Conservation (phyloP, 2,797 vertebrate genomes). For the Cottoperca gobio region DNA sequence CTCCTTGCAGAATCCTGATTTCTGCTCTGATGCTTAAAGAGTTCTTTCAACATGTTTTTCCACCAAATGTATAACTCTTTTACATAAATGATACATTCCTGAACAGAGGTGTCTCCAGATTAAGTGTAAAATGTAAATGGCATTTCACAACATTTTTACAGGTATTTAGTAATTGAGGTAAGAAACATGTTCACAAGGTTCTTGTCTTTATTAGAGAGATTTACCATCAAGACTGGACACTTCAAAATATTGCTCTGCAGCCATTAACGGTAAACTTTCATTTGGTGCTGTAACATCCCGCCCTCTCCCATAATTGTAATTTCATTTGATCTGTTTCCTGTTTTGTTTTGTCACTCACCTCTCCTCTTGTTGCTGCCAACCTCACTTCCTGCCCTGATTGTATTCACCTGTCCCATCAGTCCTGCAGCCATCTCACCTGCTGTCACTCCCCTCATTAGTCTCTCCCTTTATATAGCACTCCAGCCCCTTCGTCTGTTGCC, state of each 20-base stretch:
- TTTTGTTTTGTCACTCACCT: too few relatives aligned
- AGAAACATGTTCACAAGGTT: slow-evolving; percentile 24
- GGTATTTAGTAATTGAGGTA: slow-evolving; percentile 8
- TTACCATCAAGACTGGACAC: slow-evolving; percentile 34
- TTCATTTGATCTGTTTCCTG: too few relatives aligned
- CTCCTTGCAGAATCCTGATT: not conserved
- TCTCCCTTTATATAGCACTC: too few relatives aligned
- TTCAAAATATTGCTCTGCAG: slow-evolving; percentile 48
- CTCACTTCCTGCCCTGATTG: too few relatives aligned
- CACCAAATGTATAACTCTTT: not conserved
- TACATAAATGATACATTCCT: not conserved
- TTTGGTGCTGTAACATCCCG: too few relatives aligned
- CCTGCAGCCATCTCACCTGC: too few relatives aligned
- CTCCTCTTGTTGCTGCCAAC: too few relatives aligned
- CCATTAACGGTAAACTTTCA: slow-evolving; percentile 62
- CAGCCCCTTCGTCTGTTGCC: too few relatives aligned
- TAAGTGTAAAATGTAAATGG: not conserved
- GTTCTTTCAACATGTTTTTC: not conserved
- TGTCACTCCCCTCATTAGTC: too few relatives aligned
- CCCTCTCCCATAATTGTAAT: too few relatives aligned
- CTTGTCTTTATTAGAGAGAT: slow-evolving; percentile 44
- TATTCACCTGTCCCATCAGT: too few relatives aligned
- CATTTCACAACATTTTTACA: not conserved
- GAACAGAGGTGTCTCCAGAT: not conserved
- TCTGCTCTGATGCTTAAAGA: slow-evolving; percentile 1